These are phyloP conservation scores for Pemphredon lugubris DNA, from an alignment of 2,888 invertebrate species.

Conservation along the genomic window DNA sequence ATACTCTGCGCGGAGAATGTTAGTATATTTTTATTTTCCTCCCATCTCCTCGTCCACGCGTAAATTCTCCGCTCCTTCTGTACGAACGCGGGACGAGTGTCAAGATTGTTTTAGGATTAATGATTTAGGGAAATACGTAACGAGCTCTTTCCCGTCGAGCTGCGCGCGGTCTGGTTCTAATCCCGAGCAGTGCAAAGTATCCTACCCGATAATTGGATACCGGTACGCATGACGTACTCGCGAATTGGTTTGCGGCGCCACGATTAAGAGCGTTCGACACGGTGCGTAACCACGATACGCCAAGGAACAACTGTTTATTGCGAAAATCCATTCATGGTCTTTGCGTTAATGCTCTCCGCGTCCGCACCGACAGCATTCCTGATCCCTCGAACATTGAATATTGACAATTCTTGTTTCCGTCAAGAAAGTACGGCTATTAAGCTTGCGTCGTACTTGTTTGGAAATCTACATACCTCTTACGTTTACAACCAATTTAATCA, in stretches of 20 bases:
- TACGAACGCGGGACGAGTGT: constrained; percentile 3
- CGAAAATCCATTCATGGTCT: constrained; percentile 7
- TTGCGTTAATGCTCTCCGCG: not conserved
- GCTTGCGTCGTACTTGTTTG: too few relatives aligned
- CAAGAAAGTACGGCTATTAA: too few relatives aligned
- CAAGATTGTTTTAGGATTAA: constrained; percentile 48
- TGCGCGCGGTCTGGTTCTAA: too few relatives aligned
- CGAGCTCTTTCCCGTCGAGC: too few relatives aligned
- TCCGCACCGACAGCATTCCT: not conserved
- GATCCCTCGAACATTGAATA: too few relatives aligned
- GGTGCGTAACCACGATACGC: not conserved
- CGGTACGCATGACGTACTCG: not conserved
- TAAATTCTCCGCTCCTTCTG: too few relatives aligned
- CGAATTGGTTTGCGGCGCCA: not conserved
- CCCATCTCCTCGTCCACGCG: too few relatives aligned
- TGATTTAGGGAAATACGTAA: too few relatives aligned
- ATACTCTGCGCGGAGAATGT: too few relatives aligned
- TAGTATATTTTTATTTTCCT: too few relatives aligned
- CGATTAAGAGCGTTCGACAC: not conserved
- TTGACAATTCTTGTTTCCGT: too few relatives aligned
- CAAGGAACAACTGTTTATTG: constrained; percentile 7
- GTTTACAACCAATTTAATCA: not conserved
- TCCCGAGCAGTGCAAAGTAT: not conserved
- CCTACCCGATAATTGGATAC: constrained; percentile 12
- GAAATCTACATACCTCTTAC: not conserved